These are phyloP conservation scores for Carlito syrichta DNA, from an alignment of 2,113 vertebrate genomes.

Conservation along the genomic window DNA sequence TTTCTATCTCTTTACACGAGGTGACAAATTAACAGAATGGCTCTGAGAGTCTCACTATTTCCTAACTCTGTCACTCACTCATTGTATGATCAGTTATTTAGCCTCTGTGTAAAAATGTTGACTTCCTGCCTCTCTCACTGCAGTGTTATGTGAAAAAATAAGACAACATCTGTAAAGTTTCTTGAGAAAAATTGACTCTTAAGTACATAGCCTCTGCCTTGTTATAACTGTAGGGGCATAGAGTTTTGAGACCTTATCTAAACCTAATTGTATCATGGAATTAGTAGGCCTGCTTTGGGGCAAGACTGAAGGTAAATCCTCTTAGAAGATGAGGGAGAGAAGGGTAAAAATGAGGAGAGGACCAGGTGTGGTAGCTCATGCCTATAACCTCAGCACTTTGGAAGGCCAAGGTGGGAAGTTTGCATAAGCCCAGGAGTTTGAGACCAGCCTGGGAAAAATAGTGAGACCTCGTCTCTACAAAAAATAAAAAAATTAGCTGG, in stretches of 20 bases:
- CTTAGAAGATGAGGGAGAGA: background rate
- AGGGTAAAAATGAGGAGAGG: background rate
- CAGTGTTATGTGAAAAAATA: background rate
- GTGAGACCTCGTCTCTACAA: too few relatives aligned
- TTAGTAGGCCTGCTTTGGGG: background rate
- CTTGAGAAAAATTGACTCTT: background rate
- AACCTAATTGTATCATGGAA: background rate
- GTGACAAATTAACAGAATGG: background rate
- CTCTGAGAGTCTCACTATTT: background rate
- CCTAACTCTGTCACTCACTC: background rate
- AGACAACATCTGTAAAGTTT: background rate
- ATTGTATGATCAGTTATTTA: background rate
- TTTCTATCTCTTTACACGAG: background rate
- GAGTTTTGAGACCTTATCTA: background rate
- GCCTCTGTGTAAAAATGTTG: background rate
- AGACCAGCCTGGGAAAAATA: too few relatives aligned
- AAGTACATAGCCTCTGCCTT: background rate
- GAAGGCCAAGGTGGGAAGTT: too few relatives aligned
- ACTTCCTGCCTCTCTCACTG: background rate
- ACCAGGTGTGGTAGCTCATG: too few relatives aligned
- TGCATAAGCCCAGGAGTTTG: too few relatives aligned
- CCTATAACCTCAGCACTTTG: too few relatives aligned
- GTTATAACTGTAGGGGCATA: background rate
- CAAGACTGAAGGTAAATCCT: background rate
- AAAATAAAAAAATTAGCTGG: too few relatives aligned